Conservation (phyloP, 2,113 vertebrate species). For the Trogon melanurus region DNA sequence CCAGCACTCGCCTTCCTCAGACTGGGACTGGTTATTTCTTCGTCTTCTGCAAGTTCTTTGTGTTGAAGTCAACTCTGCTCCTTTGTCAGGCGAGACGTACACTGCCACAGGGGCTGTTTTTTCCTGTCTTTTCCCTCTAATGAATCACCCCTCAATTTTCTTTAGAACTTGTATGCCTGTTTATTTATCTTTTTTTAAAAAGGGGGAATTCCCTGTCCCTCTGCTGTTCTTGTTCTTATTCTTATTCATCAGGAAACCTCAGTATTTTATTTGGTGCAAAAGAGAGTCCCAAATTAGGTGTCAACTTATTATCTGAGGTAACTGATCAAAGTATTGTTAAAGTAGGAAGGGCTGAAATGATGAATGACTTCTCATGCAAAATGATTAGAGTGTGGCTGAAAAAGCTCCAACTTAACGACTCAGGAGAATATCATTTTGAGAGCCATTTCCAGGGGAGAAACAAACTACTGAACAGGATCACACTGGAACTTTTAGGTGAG, state of each 20-base stretch:
- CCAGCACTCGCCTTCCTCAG: neutral
- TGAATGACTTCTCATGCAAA: neutral
- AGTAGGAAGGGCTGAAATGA: conserved; percentile 29
- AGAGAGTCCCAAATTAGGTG: neutral
- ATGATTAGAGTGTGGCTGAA: conserved; percentile 7
- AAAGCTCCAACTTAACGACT: neutral
- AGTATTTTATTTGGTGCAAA: neutral
- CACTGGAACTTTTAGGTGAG: conserved; percentile 14
- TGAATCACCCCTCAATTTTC: neutral
- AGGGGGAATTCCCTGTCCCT: neutral
- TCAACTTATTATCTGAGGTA: neutral
- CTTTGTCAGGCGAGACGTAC: neutral
- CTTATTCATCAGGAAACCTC: neutral
- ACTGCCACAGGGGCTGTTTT: rapidly evolving
- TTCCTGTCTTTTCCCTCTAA: neutral
- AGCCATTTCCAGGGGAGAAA: neutral
- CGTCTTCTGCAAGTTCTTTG: neutral
- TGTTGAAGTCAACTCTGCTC: neutral
- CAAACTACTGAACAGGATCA: neutral
- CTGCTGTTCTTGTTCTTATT: neutral
- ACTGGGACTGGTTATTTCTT: neutral
- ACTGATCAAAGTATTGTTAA: neutral
- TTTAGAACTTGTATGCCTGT: neutral
- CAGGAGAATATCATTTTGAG: neutral
- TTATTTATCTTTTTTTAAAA: neutral